These are phyloP conservation scores for Astropecten irregularis DNA, from an alignment of 53 echinoderm and acorn worm genomes.

Conservation along the genomic window DNA sequence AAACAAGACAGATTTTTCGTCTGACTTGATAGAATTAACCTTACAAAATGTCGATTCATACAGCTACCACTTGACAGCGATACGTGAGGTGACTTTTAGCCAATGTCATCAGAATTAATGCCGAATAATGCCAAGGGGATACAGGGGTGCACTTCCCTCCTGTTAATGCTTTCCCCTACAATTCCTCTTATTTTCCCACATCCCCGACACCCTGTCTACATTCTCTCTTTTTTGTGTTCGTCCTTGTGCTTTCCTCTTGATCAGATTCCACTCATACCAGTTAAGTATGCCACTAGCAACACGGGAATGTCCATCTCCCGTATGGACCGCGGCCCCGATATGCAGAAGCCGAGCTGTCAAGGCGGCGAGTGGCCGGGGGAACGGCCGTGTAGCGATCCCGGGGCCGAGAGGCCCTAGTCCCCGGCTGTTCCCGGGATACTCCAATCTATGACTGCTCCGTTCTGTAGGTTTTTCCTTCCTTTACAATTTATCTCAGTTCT, in stretches of 20 bases:
- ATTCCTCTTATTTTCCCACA: too few species aligned
- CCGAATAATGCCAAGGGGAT: too few species aligned
- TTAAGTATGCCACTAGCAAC: conserved; percentile 32
- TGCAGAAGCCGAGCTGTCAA: conserved; percentile 43
- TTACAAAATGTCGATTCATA: too few species aligned
- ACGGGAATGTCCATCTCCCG: conserved; percentile 27
- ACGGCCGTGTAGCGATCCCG: not conserved
- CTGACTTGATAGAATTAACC: too few species aligned
- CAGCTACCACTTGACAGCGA: too few species aligned
- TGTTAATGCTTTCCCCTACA: not conserved
- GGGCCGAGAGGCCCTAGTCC: not conserved
- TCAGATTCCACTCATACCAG: not conserved
- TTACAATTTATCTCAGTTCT: not conserved
- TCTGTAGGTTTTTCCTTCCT: not conserved
- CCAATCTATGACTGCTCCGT: not conserved
- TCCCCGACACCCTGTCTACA: too few species aligned
- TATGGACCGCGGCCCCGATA: conserved; percentile 26
- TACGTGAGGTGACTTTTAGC: too few species aligned
- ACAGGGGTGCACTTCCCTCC: conserved; percentile 1
- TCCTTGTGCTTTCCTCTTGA: not conserved
- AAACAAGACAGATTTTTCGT: too few species aligned
- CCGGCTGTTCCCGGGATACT: conserved; percentile 47
- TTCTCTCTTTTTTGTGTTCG: not conserved
- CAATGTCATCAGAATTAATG: too few species aligned
- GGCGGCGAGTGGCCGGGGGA: not conserved